Percentiles rank a stretch among this genome's conserved stretches.
Conservation (phyloP, 1,140 invertebrate species). For the Branchinecta lindahli region DNA sequence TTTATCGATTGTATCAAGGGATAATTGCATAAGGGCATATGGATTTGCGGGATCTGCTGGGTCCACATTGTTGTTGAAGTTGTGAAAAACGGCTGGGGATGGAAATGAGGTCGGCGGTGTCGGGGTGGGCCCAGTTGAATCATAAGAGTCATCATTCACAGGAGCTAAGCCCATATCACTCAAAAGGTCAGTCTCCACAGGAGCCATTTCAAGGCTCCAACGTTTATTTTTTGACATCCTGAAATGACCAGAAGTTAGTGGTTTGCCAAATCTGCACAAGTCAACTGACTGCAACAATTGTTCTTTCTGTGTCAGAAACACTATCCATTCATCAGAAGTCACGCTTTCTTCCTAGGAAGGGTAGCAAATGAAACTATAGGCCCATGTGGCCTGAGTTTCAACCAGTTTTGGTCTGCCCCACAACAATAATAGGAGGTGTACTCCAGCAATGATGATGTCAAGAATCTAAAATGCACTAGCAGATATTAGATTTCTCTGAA, state of each 20-base stretch:
- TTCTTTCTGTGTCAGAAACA: too few species aligned
- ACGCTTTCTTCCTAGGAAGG: too few species aligned
- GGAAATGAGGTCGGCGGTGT: neutral
- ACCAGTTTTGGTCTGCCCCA: too few species aligned
- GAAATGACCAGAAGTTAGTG: neutral
- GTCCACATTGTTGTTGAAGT: neutral
- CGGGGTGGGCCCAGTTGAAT: neutral
- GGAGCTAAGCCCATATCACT: neutral
- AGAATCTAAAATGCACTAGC: too few species aligned
- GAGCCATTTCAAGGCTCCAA: neutral
- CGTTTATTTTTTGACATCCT: constrained; percentile 6
- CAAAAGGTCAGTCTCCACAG: neutral
- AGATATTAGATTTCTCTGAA: too few species aligned
- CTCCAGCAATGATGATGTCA: too few species aligned
- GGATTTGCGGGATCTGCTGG: neutral
- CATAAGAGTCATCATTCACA: neutral
- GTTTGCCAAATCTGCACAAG: too few species aligned
- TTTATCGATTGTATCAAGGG: neutral
- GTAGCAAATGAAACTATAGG: too few species aligned
- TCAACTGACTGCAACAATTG: too few species aligned
- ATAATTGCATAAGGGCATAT: neutral
- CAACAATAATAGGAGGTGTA: too few species aligned
- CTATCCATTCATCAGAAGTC: too few species aligned
- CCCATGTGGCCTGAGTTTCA: too few species aligned
- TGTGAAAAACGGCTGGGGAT: neutral